Conservation (phyloP, 1,140 invertebrate species). For the Drosophila aff. region DNA sequence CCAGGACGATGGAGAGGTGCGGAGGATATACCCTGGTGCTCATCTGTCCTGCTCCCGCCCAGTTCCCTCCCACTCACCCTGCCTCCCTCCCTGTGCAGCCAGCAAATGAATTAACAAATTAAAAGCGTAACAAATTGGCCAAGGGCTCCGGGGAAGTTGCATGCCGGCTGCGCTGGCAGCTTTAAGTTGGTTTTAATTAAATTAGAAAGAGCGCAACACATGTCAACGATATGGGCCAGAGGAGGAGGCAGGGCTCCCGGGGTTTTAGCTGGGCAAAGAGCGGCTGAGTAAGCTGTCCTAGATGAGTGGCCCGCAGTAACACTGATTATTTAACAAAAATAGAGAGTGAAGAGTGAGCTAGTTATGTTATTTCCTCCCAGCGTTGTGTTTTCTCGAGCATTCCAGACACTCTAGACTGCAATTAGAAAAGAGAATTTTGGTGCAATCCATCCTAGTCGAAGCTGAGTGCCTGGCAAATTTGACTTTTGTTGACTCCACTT, state of each 20-base stretch:
- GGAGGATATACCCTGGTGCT: constrained; percentile 13
- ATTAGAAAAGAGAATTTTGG: not conserved
- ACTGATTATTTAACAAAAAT: not conserved
- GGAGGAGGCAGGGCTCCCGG: not conserved
- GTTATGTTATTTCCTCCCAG: too few relatives aligned
- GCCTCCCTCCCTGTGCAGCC: constrained; percentile 26
- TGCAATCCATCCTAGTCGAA: not conserved
- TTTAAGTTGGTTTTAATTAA: constrained; percentile 81
- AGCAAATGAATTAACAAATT: constrained; percentile 82
- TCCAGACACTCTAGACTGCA: not conserved
- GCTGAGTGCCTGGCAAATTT: constrained; percentile 23
- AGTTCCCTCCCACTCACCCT: not conserved
- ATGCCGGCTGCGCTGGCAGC: constrained; percentile 42
- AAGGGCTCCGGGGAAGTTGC: constrained; percentile 41
- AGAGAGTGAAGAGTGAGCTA: not conserved
- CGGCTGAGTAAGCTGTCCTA: constrained; percentile 1
- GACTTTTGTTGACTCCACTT: constrained; percentile 23
- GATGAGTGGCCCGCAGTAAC: not conserved
- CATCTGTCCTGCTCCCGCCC: constrained; percentile 6
- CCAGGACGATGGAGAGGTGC: not conserved
- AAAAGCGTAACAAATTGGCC: constrained; percentile 80
- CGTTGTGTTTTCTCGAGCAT: not conserved
- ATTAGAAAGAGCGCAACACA: constrained; percentile 67
- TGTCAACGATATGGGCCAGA: constrained; percentile 56
- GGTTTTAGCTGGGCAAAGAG: not conserved